Percentiles rank a stretch among this genome's conserved stretches.
Conservation (phyloP, 2,113 vertebrate species). For the Strix aluco region DNA sequence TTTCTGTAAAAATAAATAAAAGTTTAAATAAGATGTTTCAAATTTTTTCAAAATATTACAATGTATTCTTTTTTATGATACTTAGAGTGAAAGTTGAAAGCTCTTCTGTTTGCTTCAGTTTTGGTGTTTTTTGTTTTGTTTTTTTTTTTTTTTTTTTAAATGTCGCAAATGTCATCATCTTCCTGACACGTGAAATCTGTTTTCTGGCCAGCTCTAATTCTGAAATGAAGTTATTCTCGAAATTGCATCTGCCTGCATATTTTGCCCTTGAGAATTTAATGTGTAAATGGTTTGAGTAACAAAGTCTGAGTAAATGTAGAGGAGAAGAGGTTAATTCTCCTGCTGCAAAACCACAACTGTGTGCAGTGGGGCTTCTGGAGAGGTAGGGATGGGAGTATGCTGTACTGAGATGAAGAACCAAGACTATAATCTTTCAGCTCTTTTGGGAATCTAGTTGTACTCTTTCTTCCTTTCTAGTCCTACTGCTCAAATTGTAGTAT, state of each 20-base stretch:
- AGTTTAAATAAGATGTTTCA: background rate
- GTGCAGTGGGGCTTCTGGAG: background rate
- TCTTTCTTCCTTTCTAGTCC: background rate
- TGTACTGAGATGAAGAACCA: background rate
- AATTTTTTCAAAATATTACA: background rate
- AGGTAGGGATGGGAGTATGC: background rate
- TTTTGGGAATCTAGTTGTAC: background rate
- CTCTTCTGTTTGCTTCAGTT: background rate
- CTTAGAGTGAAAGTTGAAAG: background rate
- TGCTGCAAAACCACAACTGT: background rate
- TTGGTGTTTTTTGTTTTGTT: no score
- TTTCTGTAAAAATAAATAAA: background rate
- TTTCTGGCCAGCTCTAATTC: background rate
- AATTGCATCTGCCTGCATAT: background rate
- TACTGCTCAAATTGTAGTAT: background rate
- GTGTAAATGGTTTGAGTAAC: background rate
- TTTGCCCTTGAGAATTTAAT: background rate
- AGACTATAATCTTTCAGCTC: background rate
- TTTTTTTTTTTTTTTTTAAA: background rate
- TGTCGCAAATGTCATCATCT: background rate
- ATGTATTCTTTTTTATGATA: background rate
- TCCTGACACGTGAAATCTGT: background rate
- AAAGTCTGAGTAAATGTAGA: background rate
- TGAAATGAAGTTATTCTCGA: background rate
- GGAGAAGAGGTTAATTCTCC: background rate